A percentile compares a stretch with the other conserved stretches of the same genome.
phyloP scores from a whole-genome alignment of 2,113 vertebrate species.

The Cyprinodon brontotheroides region DNA sequence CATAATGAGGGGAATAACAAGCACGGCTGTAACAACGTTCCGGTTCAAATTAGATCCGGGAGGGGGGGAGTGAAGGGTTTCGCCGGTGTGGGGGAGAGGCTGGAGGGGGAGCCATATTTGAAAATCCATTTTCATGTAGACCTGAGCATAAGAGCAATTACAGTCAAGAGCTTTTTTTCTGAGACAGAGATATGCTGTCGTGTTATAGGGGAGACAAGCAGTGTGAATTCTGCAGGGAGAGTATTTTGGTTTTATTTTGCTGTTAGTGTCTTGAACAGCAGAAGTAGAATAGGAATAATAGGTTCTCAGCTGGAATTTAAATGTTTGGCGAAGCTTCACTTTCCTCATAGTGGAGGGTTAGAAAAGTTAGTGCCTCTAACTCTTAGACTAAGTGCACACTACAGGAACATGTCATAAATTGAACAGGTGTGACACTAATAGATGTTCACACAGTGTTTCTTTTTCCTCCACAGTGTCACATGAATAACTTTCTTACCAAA shows the following conservation, averaged over 20 bases:
- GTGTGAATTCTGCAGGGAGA: slow-evolving; percentile 52
- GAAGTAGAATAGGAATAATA: slow-evolving; percentile 32
- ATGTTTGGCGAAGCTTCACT: slow-evolving; percentile 34
- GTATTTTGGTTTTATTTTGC: slow-evolving; percentile 27
- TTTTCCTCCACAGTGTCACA: not conserved
- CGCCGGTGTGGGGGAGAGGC: slow-evolving; percentile 1
- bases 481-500: slow-evolving; percentile 44
- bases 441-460: slow-evolving; percentile 19
- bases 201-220: slow-evolving; percentile 59
- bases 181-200: slow-evolving; percentile 50
- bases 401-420: slow-evolving; percentile 28
- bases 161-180: slow-evolving; percentile 52
- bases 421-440: slow-evolving; percentile 42
- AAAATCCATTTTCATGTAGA: slow-evolving; percentile 77
- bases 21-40: slow-evolving; percentile 67
- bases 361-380: slow-evolving; percentile 26
- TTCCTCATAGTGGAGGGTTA: slow-evolving; percentile 37
- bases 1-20: slow-evolving; percentile 77
- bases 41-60: slow-evolving; percentile 73
- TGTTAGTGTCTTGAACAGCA: slow-evolving; percentile 33
- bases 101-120: slow-evolving; percentile 62
- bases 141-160: slow-evolving; percentile 76
- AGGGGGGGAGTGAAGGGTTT: slow-evolving; percentile 29
- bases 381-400: not conserved
- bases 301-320: slow-evolving; percentile 28